These are phyloP conservation scores for Blomia tropicalis DNA, from an alignment of 2,888 invertebrate genomes.

Conservation along the genomic window DNA sequence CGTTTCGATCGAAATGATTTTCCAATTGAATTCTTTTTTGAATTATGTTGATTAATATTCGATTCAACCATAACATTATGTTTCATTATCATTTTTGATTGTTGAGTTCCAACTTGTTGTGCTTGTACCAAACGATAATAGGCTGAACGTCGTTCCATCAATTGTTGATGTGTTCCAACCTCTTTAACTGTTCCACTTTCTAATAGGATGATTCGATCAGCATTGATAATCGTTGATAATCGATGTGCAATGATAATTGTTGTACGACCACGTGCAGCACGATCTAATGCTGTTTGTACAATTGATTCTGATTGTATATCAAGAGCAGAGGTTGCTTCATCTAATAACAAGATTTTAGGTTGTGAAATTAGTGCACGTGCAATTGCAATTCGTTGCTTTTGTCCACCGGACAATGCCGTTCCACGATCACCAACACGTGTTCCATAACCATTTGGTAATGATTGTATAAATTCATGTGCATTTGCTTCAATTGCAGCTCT, in stretches of 20 bases:
- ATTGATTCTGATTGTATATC: constrained; percentile 56
- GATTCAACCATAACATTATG: not conserved
- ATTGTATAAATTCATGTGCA: constrained; percentile 34
- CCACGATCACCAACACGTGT: constrained; percentile 54
- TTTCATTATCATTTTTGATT: not conserved
- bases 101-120: not conserved
- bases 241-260: constrained; percentile 59
- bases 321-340: constrained; percentile 69
- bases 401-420: constrained; percentile 29
- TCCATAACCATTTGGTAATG: constrained; percentile 43
- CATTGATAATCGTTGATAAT: constrained; percentile 40
- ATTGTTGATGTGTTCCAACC: constrained; percentile 39
- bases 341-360: constrained; percentile 50
- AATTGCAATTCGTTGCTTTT: constrained; percentile 33
- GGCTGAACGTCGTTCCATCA: constrained; percentile 37
- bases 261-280: constrained; percentile 50
- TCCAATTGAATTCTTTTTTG: too few relatives aligned
- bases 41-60: too few relatives aligned
- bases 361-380: constrained; percentile 43
- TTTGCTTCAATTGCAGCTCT: constrained; percentile 34
- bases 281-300: constrained; percentile 28
- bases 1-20: not conserved
- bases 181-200: constrained; percentile 38
- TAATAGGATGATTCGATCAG: constrained; percentile 40
- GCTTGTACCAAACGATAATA: constrained; percentile 31